Evolutionary conservation across 2,888 invertebrate genomes (phyloP), one percentile per base, ranked within the genome.

Genomic region (Zhuqinia jingwanae): DNA sequence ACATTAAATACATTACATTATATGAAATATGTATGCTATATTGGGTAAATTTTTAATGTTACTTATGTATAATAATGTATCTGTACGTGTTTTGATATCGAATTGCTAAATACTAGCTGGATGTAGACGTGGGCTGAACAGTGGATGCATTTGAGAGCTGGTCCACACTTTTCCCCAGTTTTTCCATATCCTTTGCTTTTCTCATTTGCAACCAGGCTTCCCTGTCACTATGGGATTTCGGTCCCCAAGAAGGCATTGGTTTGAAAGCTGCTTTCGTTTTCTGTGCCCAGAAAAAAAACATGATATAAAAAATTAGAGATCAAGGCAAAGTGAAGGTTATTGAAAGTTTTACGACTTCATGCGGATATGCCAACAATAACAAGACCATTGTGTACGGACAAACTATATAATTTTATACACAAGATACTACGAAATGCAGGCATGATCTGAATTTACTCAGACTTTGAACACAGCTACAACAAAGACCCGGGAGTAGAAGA

Each of bases 231-330:
- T 75, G 47, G 0, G 15, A 13, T 53, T 50, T 83, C 0, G 88
- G 88, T 45, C 88, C 88, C 88, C 88, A 88, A 5, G 73, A 53
- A n/a, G 30, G 11, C 15, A 42, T 27, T 0, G 86, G 86, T n/a
- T 76, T 73, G 1, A 88, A 15, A 25, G 88, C 70, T 22, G 63
- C 47, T n/a, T 75, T n/a, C 11, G 80, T 2, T 80, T 70, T 86
- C 86, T 87, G n/a, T n/a, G 15, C 22, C 2, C 56, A 36, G 36
- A 25, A 77, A n/a, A n/a, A n/a, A n/a, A n/a, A n/a, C n/a, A n/a
- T n/a, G n/a, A n/a, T n/a, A n/a, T n/a, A n/a, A n/a, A n/a, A n/a
- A 80, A 45, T 68, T 10, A 15, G 3, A 36, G 36, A 36, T 8
- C 36, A 36, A 36, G 36, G n/a, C n/a, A n/a, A n/a, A n/a, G n/a